A percentile compares a stretch with the other conserved stretches of the same genome.
Evolutionary conservation across 2,888 invertebrate genomes (phyloP).

Genomic region (Athrips mouffetella): DNA sequence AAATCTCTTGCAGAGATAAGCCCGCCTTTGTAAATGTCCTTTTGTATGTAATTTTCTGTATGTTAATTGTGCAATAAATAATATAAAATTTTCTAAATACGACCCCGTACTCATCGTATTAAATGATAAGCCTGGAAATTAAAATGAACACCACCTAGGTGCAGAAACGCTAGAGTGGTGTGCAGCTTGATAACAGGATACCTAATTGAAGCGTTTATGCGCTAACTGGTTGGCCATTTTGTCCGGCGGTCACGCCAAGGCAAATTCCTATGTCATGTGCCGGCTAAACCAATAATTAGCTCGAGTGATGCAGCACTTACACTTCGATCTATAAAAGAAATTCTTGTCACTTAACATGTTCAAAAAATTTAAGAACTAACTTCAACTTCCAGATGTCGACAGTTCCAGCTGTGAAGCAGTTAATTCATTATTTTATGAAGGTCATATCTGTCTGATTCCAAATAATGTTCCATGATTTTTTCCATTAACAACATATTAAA

Average conservation of each 20-base stretch:
- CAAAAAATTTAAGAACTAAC: too few species aligned
- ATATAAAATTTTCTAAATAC: not conserved
- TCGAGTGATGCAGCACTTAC: not conserved
- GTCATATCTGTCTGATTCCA: constrained; percentile 6
- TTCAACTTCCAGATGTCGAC: not conserved
- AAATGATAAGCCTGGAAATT: constrained; percentile 14
- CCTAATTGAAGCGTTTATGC: constrained; percentile 9
- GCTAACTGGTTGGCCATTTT: constrained; percentile 4
- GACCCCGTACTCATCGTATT: constrained; percentile 3
- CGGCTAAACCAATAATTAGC: not conserved
- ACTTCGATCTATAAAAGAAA: too few species aligned
- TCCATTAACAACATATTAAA: constrained; percentile 10
- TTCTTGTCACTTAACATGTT: too few species aligned
- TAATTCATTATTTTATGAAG: not conserved
- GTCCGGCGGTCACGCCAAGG: not conserved
- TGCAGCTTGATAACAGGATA: constrained; percentile 4
- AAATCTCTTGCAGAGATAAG: too few species aligned
- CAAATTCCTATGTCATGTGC: not conserved
- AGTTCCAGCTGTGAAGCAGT: not conserved
- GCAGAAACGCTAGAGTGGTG: constrained; percentile 2
- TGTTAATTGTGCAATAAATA: not conserved
- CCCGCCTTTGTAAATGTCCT: too few species aligned
- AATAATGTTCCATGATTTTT: constrained; percentile 7
- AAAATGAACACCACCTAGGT: constrained; percentile 14
- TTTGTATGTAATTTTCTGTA: too few species aligned